Evolutionary conservation across 1,140 invertebrate species (phyloP).

Genomic region (Caenorhabditis briggsae): DNA sequence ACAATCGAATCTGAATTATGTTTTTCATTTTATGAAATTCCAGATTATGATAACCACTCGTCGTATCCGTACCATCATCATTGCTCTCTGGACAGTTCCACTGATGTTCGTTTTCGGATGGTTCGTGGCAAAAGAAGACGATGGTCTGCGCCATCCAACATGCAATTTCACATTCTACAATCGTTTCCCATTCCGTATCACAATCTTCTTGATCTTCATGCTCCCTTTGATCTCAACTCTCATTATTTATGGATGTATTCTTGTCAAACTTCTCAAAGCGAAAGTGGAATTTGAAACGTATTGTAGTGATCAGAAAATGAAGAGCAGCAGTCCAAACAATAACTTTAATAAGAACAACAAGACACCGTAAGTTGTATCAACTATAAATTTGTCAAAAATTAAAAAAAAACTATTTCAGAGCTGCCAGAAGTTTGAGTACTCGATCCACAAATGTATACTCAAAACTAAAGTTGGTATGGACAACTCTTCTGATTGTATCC

Average conservation of each 20-base stretch:
- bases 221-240: slow-evolving; percentile 69
- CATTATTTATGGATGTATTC: slow-evolving; percentile 69
- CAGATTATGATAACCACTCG: slow-evolving; percentile 72
- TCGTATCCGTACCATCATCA: slow-evolving; percentile 68
- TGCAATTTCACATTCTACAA: slow-evolving; percentile 71
- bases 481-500: slow-evolving; percentile 71
- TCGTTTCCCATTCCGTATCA: slow-evolving; percentile 72
- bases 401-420: neutral
- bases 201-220: slow-evolving; percentile 71
- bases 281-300: slow-evolving; percentile 70
- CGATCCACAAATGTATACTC: slow-evolving; percentile 68
- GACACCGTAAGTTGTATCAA: slow-evolving; percentile 23
- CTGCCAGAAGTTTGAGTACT: slow-evolving; percentile 31
- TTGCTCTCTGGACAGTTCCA: slow-evolving; percentile 68
- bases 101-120: slow-evolving; percentile 66
- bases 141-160: slow-evolving; percentile 48
- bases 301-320: slow-evolving; percentile 9
- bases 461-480: slow-evolving; percentile 72
- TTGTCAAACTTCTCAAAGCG: slow-evolving; percentile 68
- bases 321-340: slow-evolving; percentile 5
- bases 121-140: slow-evolving; percentile 54
- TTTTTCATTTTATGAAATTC: slow-evolving; percentile 3
- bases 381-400: too few species aligned
- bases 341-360: neutral
- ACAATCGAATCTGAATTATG: neutral